Evolutionary conservation across 2,888 invertebrate species (phyloP).

Genomic region (Xestia rhomboidea): DNA sequence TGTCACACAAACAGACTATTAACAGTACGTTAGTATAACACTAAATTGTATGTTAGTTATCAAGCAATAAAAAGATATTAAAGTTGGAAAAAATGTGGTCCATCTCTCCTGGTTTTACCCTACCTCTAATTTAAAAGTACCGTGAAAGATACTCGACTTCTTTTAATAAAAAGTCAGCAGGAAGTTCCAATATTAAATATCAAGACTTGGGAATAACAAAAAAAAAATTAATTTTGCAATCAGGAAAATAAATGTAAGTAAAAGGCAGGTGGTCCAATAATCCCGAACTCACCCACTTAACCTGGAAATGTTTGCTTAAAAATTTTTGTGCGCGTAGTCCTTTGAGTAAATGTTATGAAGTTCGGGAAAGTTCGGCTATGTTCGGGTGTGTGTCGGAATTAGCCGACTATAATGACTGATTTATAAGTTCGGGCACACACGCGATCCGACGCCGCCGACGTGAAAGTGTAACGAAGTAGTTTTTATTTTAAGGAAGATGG

Average conservation of each 20-base stretch:
- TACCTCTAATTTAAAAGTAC: constrained; percentile 25
- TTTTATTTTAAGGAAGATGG: constrained; percentile 35
- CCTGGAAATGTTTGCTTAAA: constrained; percentile 39
- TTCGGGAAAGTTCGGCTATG: constrained; percentile 36
- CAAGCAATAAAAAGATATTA: no score
- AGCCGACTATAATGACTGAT: constrained; percentile 40
- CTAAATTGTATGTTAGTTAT: no score
- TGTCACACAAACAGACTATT: no score
- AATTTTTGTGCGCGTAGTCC: constrained; percentile 39
- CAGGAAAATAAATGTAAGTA: constrained; percentile 25
- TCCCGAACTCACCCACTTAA: constrained; percentile 35
- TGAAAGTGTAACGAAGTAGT: constrained; percentile 10
- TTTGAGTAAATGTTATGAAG: constrained; percentile 33
- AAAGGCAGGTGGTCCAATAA: constrained; percentile 35
- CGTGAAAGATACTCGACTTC: constrained; percentile 4
- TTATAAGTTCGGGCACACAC: constrained; percentile 28
- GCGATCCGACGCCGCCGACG: constrained; percentile 35
- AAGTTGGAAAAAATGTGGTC: no score
- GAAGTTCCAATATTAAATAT: constrained; percentile 18
- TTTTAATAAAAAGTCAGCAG: constrained; percentile 36
- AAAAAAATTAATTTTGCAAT: constrained; percentile 40
- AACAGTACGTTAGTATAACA: no score
- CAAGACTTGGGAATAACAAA: constrained; percentile 12
- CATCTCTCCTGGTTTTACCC: no score
- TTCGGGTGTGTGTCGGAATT: constrained; percentile 28